Conservation (phyloP, 1,140 invertebrate species). For the Platorchestia sp. region DNA sequence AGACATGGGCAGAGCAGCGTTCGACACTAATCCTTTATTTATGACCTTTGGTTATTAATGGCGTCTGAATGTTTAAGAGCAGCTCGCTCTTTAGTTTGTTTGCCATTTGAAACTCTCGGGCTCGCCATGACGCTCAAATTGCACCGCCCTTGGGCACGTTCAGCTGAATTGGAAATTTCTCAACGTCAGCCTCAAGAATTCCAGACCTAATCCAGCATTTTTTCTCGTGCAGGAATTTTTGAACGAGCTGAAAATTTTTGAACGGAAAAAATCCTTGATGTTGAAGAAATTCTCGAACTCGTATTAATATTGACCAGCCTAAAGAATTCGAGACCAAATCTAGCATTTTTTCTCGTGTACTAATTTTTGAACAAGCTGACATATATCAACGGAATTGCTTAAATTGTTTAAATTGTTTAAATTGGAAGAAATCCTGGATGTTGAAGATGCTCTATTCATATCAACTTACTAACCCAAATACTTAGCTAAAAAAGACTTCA, state of each 20-base stretch:
- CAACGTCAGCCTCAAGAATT: not conserved
- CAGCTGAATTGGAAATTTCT: not conserved
- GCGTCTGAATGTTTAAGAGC: conserved; percentile 41
- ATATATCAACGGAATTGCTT: no score
- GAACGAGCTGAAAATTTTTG: not conserved
- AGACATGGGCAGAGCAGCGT: conserved; percentile 42
- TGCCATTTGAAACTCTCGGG: not conserved
- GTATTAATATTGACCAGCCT: not conserved
- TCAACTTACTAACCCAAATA: not conserved
- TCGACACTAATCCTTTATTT: conserved; percentile 51
- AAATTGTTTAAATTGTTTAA: no score
- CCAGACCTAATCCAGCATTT: not conserved
- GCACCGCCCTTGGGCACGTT: not conserved
- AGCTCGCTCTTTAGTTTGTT: conserved; percentile 35
- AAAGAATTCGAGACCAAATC: no score
- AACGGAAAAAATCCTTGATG: no score
- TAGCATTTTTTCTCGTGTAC: no score
- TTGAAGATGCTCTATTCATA: not conserved
- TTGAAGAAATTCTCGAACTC: not conserved
- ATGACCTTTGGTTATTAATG: conserved; percentile 32
- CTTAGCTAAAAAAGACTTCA: not conserved
- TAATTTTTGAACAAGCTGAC: no score
- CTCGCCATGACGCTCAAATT: conserved; percentile 27
- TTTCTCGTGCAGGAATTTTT: not conserved
- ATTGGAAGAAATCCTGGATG: no score